Evolutionary conservation across 1,140 invertebrate species (phyloP), one percentile per base, ranked within the genome.

Genomic region (Matsumurasca onukii): DNA sequence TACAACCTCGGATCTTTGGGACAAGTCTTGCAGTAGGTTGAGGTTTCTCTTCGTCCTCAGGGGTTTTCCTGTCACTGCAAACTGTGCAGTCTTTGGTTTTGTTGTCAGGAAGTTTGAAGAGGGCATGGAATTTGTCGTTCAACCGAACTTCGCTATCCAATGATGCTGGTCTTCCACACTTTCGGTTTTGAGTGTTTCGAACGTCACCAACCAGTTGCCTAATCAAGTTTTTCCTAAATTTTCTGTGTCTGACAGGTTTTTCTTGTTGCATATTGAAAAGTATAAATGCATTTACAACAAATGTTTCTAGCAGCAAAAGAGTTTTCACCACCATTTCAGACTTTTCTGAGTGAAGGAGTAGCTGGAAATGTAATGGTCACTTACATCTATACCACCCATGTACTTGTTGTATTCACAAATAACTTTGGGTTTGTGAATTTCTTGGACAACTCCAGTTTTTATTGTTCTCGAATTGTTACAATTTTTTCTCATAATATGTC

Each of bases 281-380:
- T 9, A 64, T 31, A 24, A 34, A 64, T 2, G 62, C 62, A 64
- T 64, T 64, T 3, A 64, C 62, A 34, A 39, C 22, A 3, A 31
- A 64, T 64, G 62, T 64, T 39, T 64, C 62, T n/a, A 64, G 13
- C n/a, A 64, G 31, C 61, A 29, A 64, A 64, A 64, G 2, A 64
- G 25, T 39, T 64, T 64, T n/a, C 31, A 17, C 62, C 62, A 64
- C 62, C 62, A 64, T 31, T 64, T 64, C 24, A 39, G 31, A 2
- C 5, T 9, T 39, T 31, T 22, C 22, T 13, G n/a, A n/a, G n/a
- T n/a, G n/a, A n/a, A 5, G 29, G 5, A 24, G 39, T 15, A 31
- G 5, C 30, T 20, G 2, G 24, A 64, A 2, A 64, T 64, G 24
- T 64, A 64, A 22, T 64, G 5, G 39, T 64, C 62, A n/a, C 5